Evolutionary conservation across 2,113 vertebrate genomes (phyloP).

Genomic region (Upupa epops): DNA sequence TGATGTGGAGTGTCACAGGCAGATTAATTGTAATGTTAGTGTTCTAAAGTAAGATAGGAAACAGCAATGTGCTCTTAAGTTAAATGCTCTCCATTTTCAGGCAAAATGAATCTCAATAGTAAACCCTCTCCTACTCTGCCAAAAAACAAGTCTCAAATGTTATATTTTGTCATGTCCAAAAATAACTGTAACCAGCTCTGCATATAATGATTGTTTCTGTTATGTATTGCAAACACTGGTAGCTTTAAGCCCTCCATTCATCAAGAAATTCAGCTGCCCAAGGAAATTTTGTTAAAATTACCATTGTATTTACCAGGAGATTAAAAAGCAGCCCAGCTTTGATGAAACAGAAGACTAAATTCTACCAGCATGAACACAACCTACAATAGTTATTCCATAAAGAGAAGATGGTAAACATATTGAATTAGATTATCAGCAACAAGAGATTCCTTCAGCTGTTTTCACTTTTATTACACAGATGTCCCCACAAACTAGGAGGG

Average conservation of each 20-base stretch:
- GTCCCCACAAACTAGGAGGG: not conserved
- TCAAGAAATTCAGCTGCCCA: not conserved
- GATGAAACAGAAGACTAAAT: not conserved
- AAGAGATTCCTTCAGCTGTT: not conserved
- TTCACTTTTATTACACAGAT: not conserved
- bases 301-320: not conserved
- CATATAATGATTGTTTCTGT: not conserved
- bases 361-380: not conserved
- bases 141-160: not conserved
- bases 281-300: not conserved
- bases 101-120: not conserved
- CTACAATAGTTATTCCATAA: not conserved
- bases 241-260: not conserved
- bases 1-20: not conserved
- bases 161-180: not conserved
- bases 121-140: accelerated
- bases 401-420: not conserved
- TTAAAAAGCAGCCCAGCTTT: not conserved
- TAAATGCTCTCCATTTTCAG: not conserved
- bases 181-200: not conserved
- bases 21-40: not conserved
- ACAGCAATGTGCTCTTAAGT: not conserved
- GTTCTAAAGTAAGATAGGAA: not conserved
- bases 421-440: not conserved
- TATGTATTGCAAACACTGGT: not conserved